Conservation (phyloP, 2,113 vertebrate species). For the Mesocricetus auratus region DNA sequence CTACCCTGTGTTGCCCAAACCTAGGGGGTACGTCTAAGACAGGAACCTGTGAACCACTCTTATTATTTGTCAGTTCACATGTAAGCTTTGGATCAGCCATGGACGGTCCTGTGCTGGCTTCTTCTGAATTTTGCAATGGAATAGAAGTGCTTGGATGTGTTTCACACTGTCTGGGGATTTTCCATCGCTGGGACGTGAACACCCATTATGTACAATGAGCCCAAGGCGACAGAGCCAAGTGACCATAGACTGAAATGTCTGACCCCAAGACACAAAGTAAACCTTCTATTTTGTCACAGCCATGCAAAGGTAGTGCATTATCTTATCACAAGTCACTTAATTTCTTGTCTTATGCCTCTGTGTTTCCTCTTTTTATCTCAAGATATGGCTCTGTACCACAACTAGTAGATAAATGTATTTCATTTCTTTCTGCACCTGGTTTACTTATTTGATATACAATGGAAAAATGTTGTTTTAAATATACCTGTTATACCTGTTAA, state of each 20-base stretch:
- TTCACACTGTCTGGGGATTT: not conserved
- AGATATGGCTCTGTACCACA: not conserved
- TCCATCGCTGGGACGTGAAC: not conserved
- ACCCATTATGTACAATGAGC: too few species aligned
- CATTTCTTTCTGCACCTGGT: not conserved
- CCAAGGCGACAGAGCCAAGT: not conserved
- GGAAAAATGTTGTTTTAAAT: not conserved
- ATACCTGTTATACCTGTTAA: not conserved
- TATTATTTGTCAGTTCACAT: not conserved
- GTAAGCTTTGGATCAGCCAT: not conserved
- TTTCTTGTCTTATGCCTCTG: slow-evolving; percentile 5
- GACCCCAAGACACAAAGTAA: not conserved
- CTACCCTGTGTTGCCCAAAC: not conserved
- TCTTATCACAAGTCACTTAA: not conserved
- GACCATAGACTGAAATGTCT: not conserved
- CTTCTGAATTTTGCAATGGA: not conserved
- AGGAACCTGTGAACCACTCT: not conserved
- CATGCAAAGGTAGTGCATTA: not conserved
- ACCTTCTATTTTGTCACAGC: not conserved
- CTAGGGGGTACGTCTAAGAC: not conserved
- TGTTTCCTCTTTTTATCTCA: not conserved
- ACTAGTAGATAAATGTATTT: not conserved
- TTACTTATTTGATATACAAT: not conserved
- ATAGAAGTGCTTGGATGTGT: not conserved
- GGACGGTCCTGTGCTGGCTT: not conserved